Base-by-base conservation (phyloP, 2,888 invertebrate genomes). In the Calameuta pallipes region DNA sequence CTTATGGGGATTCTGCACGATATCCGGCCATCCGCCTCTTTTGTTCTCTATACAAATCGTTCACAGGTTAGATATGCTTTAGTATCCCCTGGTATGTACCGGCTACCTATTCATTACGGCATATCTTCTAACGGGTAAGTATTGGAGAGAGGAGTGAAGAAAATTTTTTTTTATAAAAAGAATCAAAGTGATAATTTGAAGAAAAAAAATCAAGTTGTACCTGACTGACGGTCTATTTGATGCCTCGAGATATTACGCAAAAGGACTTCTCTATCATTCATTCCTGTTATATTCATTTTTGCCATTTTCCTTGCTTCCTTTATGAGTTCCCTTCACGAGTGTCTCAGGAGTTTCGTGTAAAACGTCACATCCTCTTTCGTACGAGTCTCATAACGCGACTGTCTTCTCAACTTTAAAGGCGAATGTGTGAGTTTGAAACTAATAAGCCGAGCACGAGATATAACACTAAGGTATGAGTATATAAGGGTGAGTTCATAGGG, bases 351-450 rank as follows among this genome's bases (percentile, higher is more conserved):
- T 71, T 71, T 71, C 71, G 31, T 30, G 71, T n/a, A 35, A 71
- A 71, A 31, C 33, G 71, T 71, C 71, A 33, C 71, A 33, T 34
- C 15, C 71, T 31, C 71, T 33, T 33, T 13, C 71, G 33, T n/a
- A 33, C 33, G 33, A 31, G 30, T 15, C 33, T 71, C 71, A n/a
- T 71, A 30, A 71, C 71, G 71, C 71, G 71, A 71, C 71, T 71
- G 31, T 31, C 30, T 34, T 34, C 33, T 34, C 11, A 11, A 71
- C 71, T 84, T 84, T 85, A 83, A 85, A 82, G 84, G 83, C 83
- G 75, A 83, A 82, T 82, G 87, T 86, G 85, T 85, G 87, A 89
- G 89, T 90, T 90, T 85, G 84, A 88, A 90, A 90, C 90, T 90
- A 89, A 90, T 90, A 90, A 90, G 89, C 86, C 86, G 83, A 85